A percentile compares a stretch with the other conserved stretches of the same genome.
Evolutionary conservation across 2,888 invertebrate species (phyloP).

Genomic region (Eristalis pertinax): DNA sequence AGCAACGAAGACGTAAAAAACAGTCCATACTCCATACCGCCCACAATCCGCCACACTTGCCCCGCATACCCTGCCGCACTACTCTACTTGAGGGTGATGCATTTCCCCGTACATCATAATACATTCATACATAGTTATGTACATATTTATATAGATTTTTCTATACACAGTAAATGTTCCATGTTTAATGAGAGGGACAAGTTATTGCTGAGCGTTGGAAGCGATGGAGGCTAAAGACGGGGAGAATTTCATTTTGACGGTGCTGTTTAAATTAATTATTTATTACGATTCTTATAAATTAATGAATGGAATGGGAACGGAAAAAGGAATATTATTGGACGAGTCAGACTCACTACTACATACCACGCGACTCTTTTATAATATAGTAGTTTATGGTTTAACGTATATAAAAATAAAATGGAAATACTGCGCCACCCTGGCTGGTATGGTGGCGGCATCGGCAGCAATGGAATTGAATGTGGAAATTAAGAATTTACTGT

Average conservation of each 20-base stretch:
- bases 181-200: constrained; percentile 72
- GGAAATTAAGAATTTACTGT: constrained; percentile 71
- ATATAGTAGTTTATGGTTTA: constrained; percentile 69
- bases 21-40: constrained; percentile 22
- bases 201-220: constrained; percentile 57
- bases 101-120: constrained; percentile 37
- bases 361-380: constrained; percentile 57
- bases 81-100: constrained; percentile 55
- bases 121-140: constrained; percentile 36
- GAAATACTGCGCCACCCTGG: constrained; percentile 53
- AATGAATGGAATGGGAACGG: constrained; percentile 79
- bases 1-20: constrained; percentile 60
- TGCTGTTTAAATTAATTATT: constrained; percentile 79
- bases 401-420: constrained; percentile 64
- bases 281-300: constrained; percentile 79
- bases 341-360: constrained; percentile 49
- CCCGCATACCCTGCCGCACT: background rate
- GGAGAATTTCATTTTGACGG: constrained; percentile 73
- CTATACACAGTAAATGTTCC: constrained; percentile 66
- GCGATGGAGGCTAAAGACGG: constrained; percentile 44
- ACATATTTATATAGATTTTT: constrained; percentile 48
- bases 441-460: constrained; percentile 2
- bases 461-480: constrained; percentile 12
- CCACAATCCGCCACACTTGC: background rate
- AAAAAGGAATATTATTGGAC: constrained; percentile 73